phyloP scores from a whole-genome alignment of 2,888 invertebrate species.

The Melanophora roralis region DNA sequence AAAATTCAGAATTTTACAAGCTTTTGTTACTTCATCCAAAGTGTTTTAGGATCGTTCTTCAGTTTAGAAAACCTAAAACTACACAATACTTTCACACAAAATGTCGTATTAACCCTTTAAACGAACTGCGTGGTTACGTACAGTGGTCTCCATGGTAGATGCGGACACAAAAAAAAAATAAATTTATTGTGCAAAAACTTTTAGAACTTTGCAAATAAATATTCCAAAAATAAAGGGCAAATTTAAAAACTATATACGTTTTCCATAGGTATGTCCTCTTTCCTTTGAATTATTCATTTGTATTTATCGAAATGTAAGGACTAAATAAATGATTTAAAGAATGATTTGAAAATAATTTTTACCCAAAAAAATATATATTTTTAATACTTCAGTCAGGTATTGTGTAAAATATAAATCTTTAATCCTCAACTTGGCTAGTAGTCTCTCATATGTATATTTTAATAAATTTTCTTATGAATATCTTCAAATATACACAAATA shows the following conservation, averaged over 20 bases:
- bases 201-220: neutral
- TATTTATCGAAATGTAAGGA: constrained; percentile 48
- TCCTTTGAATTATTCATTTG: constrained; percentile 4
- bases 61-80: too few relatives aligned
- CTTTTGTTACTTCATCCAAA: too few relatives aligned
- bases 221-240: neutral
- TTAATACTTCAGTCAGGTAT: too few relatives aligned
- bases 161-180: constrained; percentile 70
- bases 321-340: too few relatives aligned
- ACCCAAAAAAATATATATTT: too few relatives aligned
- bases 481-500: constrained; percentile 8
- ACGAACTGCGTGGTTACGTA: constrained; percentile 75
- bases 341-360: too few relatives aligned
- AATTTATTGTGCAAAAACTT: too few relatives aligned
- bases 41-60: too few relatives aligned
- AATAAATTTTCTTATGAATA: too few relatives aligned
- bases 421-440: neutral
- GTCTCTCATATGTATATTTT: neutral
- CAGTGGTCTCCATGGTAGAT: constrained; percentile 78
- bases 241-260: constrained; percentile 53
- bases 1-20: too few relatives aligned
- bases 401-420: constrained; percentile 16
- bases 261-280: constrained; percentile 36
- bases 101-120: too few relatives aligned
- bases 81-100: too few relatives aligned